Evolutionary conservation across 2,888 invertebrate species (phyloP).

Genomic region (Nephrotoma guestfalica): DNA sequence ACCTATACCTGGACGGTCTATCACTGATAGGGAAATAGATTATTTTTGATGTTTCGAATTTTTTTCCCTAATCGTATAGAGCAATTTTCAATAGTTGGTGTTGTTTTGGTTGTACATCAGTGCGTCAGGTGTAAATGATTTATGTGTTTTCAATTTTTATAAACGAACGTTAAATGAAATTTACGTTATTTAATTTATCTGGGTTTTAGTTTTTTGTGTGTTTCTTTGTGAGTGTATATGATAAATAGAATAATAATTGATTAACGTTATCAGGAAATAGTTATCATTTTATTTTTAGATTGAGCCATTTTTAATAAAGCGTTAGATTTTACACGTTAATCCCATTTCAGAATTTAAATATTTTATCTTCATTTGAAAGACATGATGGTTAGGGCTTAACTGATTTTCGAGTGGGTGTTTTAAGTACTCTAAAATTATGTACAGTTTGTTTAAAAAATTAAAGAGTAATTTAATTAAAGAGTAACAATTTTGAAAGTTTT

Average conservation of each 20-base stretch:
- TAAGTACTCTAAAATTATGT: too few relatives aligned
- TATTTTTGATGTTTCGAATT: background rate
- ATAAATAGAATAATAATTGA: background rate
- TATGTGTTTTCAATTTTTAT: background rate
- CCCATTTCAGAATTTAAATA: too few relatives aligned
- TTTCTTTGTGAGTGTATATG: background rate
- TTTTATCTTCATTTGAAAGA: too few relatives aligned
- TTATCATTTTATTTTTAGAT: background rate
- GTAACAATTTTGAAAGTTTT: too few relatives aligned
- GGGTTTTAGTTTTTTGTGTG: background rate
- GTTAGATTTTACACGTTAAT: too few relatives aligned
- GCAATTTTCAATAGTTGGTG: background rate
- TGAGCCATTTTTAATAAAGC: too few relatives aligned
- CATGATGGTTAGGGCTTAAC: too few relatives aligned
- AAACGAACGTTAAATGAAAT: background rate
- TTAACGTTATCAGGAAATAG: background rate
- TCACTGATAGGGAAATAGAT: background rate
- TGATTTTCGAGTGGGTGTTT: too few relatives aligned
- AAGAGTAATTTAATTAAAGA: too few relatives aligned
- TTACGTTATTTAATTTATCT: too few relatives aligned
- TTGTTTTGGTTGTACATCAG: background rate
- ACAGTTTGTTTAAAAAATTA: too few relatives aligned
- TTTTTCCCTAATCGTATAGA: background rate
- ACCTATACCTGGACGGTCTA: background rate
- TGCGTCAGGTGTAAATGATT: background rate